These are phyloP conservation scores for Halocaridina rubra DNA, from an alignment of 2,888 invertebrate genomes.

Conservation along the genomic window DNA sequence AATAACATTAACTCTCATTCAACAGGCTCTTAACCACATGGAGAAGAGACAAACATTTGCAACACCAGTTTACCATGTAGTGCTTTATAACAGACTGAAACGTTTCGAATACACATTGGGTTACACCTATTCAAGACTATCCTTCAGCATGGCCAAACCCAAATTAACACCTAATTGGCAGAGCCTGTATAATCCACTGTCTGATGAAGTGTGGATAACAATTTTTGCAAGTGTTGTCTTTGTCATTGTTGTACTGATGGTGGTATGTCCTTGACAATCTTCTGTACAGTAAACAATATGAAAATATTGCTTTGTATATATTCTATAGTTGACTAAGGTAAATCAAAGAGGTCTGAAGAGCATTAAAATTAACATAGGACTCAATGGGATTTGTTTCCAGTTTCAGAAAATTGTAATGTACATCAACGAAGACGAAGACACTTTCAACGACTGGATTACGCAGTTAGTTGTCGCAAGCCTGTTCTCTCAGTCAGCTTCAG, in stretches of 20 bases:
- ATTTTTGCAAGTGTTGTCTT: neutral
- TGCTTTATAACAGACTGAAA: neutral
- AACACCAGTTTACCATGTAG: conserved; percentile 1
- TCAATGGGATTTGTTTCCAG: too few species aligned
- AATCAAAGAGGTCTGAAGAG: too few species aligned
- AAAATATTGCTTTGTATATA: neutral
- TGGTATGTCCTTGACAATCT: too few species aligned
- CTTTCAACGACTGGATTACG: neutral
- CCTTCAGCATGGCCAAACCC: conserved; percentile 25
- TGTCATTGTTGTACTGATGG: neutral
- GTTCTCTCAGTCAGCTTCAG: neutral
- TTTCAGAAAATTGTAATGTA: neutral
- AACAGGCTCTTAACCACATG: neutral
- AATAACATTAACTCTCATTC: too few species aligned
- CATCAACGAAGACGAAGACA: neutral
- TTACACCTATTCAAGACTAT: neutral
- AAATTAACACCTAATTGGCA: neutral
- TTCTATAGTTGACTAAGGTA: too few species aligned
- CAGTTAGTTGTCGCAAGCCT: neutral
- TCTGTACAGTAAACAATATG: neutral
- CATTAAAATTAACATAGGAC: too few species aligned
- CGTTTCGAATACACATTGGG: conserved; percentile 6
- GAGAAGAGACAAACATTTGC: neutral
- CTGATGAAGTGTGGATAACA: neutral
- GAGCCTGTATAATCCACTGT: conserved; percentile 9